Evolutionary conservation across 2,113 vertebrate genomes (phyloP).

Genomic region (Rhabdornis inornatus): DNA sequence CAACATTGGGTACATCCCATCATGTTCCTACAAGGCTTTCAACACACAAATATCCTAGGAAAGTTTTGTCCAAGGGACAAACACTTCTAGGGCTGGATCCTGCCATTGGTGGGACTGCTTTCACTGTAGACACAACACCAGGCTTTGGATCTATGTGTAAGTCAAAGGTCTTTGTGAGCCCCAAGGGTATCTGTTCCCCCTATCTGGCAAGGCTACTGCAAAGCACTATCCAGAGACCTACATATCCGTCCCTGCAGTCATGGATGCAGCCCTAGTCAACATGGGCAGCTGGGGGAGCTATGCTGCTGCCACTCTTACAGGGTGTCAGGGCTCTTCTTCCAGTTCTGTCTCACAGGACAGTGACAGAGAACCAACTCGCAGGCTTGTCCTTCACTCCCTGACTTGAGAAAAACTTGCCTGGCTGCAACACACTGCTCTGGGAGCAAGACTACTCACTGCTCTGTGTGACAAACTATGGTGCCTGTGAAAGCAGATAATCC

Average conservation of each 20-base stretch:
- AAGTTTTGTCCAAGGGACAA: neutral
- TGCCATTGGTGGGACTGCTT: neutral
- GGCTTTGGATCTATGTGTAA: neutral
- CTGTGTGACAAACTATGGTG: neutral
- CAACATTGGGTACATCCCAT: neutral
- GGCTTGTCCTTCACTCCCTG: neutral
- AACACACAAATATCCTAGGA: neutral
- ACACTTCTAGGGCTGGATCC: neutral
- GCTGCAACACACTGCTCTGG: neutral
- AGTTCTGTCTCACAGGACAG: neutral
- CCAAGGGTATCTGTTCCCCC: neutral
- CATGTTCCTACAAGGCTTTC: accelerated
- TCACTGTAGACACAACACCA: neutral
- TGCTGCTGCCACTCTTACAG: accelerated
- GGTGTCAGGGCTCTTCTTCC: neutral
- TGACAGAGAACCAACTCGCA: neutral
- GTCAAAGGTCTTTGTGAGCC: neutral
- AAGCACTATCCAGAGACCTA: neutral
- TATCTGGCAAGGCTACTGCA: neutral
- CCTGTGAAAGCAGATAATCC: neutral
- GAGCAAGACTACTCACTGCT: neutral
- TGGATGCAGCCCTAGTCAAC: neutral
- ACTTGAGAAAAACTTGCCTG: neutral
- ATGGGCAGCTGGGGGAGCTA: neutral
- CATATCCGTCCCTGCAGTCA: neutral